Base-by-base conservation (phyloP, 2,888 invertebrate species). In the Plebejus anna region DNA sequence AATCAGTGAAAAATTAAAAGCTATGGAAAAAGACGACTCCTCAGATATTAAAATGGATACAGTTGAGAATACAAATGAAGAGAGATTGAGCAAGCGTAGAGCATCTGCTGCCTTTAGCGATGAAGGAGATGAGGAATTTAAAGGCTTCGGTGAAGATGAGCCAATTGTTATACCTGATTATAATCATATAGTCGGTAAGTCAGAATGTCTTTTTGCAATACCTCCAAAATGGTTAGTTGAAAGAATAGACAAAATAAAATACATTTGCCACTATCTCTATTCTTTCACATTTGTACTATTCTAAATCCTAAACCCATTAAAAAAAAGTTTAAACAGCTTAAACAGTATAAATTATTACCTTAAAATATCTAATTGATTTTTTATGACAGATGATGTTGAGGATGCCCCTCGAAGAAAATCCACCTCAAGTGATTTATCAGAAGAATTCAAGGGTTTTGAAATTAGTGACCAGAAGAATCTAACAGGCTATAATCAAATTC, bases 21-120 rank as follows among this genome's bases (percentile, higher is more conserved):
- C 47, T 11, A 55, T 73, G 55, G 73, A 73, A 75, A 80, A 79
- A 16, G 59, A 57, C 1, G 75, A 75, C 16, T 80, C 79, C 2
- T 47, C 76, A 61, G 77, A 76, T 75, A 79, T 42, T n/a, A 70
- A 66, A 22, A 80, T 80, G 38, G 79, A 78, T 51, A 61, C 76
- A 7, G 77, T 79, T 0, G 76, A 79, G 13, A 76, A 78, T 32
- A 79, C 75, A 42, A 51, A 76, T 72, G 77, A 75, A 13, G 70
- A 78, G 71, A 82, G 87, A 80, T 89, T 90, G 1, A 79, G 86
- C 32, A 93, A 93, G 78, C 85, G 93, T n/a, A 87, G 90, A 77
- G 92, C 91, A 0, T 93, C 93, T 0, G 79, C 82, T 0, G 90
- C 90, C 0, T 90, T 92, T 78, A 91, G 88, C 79, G 91, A 91